Conservation (phyloP, 2,113 vertebrate species). For the Nycticebus coucang region DNA sequence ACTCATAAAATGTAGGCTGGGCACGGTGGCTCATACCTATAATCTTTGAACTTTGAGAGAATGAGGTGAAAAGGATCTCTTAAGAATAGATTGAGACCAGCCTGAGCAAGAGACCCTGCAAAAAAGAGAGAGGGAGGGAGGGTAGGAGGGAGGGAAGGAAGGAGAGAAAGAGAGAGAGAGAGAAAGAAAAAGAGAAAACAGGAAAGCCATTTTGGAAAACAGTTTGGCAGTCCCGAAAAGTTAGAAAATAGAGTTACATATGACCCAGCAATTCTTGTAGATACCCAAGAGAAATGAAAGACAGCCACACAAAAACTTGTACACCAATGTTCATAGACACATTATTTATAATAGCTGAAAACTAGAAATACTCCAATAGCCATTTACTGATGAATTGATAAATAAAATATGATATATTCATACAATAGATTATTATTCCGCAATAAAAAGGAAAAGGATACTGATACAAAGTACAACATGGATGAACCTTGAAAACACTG, state of each 20-base stretch:
- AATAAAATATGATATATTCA: neutral
- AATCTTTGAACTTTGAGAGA: no score
- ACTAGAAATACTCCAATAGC: neutral
- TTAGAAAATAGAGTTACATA: neutral
- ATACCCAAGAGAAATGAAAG: neutral
- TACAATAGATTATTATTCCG: neutral
- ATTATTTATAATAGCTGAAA: neutral
- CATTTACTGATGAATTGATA: neutral
- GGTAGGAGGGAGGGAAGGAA: neutral
- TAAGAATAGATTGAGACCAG: no score
- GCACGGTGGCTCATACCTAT: no score
- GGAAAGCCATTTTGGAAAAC: neutral
- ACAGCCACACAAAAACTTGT: neutral
- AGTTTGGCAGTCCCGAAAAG: neutral
- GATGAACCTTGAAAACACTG: neutral
- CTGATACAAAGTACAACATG: neutral
- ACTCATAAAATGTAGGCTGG: no score
- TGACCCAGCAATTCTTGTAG: neutral
- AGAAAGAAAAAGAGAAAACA: neutral
- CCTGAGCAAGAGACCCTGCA: no score
- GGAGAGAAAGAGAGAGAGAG: neutral
- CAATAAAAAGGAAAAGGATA: neutral
- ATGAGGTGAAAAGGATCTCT: no score
- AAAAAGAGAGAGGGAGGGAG: no score
- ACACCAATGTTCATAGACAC: no score